Base-by-base conservation (phyloP, 2,888 invertebrate genomes). In the Cynaeus angustus region DNA sequence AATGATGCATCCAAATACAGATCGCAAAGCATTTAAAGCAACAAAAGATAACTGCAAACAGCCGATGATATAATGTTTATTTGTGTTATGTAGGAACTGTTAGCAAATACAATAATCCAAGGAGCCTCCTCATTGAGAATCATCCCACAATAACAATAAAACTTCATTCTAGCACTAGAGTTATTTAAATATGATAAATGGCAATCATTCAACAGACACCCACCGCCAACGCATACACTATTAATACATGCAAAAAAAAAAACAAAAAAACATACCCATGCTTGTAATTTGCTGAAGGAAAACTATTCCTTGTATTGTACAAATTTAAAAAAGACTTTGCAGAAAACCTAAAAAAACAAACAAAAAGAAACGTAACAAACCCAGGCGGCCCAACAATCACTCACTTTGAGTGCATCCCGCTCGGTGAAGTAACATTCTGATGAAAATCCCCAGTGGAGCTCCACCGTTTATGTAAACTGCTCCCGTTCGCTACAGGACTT, bases 391-490 rank as follows among this genome's bases (percentile, higher is more conserved):
- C 55, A 41, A 1, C 41, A 7, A 5, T 2, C 53, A 48, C 64
- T 65, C 74, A 84, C 83, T 81, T 84, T 77, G 86, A 86, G 84
- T 88, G 88, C 77, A 82, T 77, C 6, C 79, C 79, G 14, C 86
- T 82, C 9, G 46, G 37, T 10, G 78, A 83, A 83, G 75, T 85
- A 79, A 79, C 74, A 53, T 77, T 84, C 78, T 89, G 86, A 80
- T 91, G 91, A 86, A 94, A 95, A 86, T 95, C 95, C 3, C 94
- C 93, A 0, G 94, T 94, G 13, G 94, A 94, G 81, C 90, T 94
- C 94, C 94, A 94, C 66, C 94, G 86, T 85, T 94, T 94, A 67
- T 85, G 84, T 16, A 83, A 70, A 12, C 91, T 87, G 82, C 86
- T 88, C 71, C 83, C 79, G 68, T 86, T 26, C 88, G 89, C 1